phyloP scores from a whole-genome alignment of 2,888 invertebrate genomes.

The Dione juno region DNA sequence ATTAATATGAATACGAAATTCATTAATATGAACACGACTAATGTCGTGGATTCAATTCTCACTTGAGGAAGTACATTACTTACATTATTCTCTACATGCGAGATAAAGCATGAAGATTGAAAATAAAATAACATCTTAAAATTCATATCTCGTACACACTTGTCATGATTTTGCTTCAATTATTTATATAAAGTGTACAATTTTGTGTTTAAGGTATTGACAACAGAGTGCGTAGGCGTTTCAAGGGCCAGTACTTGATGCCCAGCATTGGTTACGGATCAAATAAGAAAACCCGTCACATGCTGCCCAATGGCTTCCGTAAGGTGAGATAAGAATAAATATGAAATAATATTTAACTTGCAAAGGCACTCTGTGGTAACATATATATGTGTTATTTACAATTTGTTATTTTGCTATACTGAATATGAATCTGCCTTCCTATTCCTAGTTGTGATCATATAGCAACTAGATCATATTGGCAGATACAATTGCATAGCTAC shows the following conservation, averaged over 20 bases:
- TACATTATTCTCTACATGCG: too few relatives aligned
- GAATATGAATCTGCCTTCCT: slow-evolving; percentile 65
- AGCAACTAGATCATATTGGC: slow-evolving; percentile 70
- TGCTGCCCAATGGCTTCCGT: slow-evolving; percentile 98
- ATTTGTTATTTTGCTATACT: slow-evolving; percentile 80
- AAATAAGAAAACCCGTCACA: slow-evolving; percentile 96
- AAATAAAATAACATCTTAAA: too few relatives aligned
- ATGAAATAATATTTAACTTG: too few relatives aligned
- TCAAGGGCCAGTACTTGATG: slow-evolving; percentile 99
- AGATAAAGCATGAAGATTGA: too few relatives aligned
- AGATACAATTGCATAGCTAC: too few relatives aligned
- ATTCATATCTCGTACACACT: too few relatives aligned
- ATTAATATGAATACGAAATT: too few relatives aligned
- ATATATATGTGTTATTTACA: slow-evolving; percentile 69
- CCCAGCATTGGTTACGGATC: slow-evolving; percentile 99
- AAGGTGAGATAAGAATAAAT: slow-evolving; percentile 88
- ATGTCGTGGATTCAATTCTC: too few relatives aligned
- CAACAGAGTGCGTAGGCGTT: slow-evolving; percentile 98
- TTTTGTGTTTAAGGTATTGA: slow-evolving; percentile 90
- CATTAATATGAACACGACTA: too few relatives aligned
- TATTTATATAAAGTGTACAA: not conserved
- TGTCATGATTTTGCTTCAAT: not conserved
- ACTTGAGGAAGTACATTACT: too few relatives aligned
- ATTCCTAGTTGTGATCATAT: slow-evolving; percentile 62
- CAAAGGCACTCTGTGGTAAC: slow-evolving; percentile 82